Base-by-base conservation (phyloP, 2,888 invertebrate species). In the Penaeus monodon region DNA sequence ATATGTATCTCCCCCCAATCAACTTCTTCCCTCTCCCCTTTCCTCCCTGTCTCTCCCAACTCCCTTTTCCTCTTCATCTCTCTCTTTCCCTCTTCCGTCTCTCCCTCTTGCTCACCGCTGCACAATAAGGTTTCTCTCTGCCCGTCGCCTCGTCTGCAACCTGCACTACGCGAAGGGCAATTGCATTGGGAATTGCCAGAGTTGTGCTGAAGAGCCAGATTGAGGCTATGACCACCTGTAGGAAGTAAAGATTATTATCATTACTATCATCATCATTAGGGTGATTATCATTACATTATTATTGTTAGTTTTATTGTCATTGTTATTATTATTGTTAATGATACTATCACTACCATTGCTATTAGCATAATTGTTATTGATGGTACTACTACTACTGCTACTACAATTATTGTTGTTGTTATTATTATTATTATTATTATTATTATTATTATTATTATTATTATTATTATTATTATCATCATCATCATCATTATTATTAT, bases 201-300 rank as follows among this genome's bases (percentile, higher is more conserved):
- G 94, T 92, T 8, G 95, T 92, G 0, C 95, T 94, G 88, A 96
- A 91, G 14, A 95, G 91, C 97, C 97, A 97, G 92, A 97, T 96
- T 70, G 94, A 93, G 14, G 94, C 94, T 91, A 97, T 95, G 89
- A 95, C 94, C 85, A 96, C 93, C 93, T 96, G 95, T 8, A 96
- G 96, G 85, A 95, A 93, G 84, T 12, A 14, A 29, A 29, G 17
- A 22, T 70, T 3, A 20, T 70, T 0, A 2, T 8, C 24, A 70
- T 70, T 3, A 24, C n/a, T 17, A n/a, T 24, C 20, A 3, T 70
- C 3, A 68, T 68, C 22, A 68, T 68, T 29, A 68, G 68, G 1
- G 33, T 70, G 17, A 70, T 70, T 27, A 70, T 70, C 2, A 70
- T 70, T 33, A 6, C 17, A 68, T 68, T 17, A 68, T 68, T 29